These are phyloP conservation scores for Poecilia wingei DNA, from an alignment of 2,797 vertebrate species.

Conservation along the genomic window DNA sequence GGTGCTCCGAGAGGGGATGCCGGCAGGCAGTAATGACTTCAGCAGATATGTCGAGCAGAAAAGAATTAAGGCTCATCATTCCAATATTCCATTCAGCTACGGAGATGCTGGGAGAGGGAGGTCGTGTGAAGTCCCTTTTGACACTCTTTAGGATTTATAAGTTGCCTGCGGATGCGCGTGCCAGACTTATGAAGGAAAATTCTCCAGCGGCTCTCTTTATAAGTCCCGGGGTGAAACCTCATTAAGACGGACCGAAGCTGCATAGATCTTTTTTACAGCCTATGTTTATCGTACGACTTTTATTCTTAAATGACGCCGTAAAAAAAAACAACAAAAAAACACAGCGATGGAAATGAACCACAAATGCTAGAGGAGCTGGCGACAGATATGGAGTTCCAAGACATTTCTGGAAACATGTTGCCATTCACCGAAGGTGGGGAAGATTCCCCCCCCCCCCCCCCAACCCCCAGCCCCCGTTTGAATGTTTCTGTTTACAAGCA, in stretches of 20 bases:
- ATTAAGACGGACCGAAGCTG: conserved; percentile 24
- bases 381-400: conserved; percentile 15
- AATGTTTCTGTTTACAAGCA: neutral
- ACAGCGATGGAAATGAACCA: conserved; percentile 18
- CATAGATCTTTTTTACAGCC: conserved; percentile 33
- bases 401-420: neutral
- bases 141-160: conserved; percentile 54
- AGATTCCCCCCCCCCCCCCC: neutral
- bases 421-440: neutral
- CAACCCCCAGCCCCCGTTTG: neutral
- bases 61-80: conserved; percentile 45
- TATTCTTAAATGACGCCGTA: conserved; percentile 23
- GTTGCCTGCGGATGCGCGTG: conserved; percentile 27
- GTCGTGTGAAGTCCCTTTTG: conserved; percentile 50
- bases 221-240: conserved; percentile 40
- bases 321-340: neutral
- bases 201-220: conserved; percentile 49
- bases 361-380: conserved; percentile 10
- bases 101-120: conserved; percentile 22
- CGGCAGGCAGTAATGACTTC: conserved; percentile 58
- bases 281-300: conserved; percentile 39
- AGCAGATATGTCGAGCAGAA: conserved; percentile 65
- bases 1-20: conserved; percentile 33
- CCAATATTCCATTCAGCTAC: conserved; percentile 51
- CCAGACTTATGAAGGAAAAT: conserved; percentile 47